Evolutionary conservation across 2,113 vertebrate genomes (phyloP), one percentile per base, ranked within the genome.

Genomic region (Apeltes quadracus): DNA sequence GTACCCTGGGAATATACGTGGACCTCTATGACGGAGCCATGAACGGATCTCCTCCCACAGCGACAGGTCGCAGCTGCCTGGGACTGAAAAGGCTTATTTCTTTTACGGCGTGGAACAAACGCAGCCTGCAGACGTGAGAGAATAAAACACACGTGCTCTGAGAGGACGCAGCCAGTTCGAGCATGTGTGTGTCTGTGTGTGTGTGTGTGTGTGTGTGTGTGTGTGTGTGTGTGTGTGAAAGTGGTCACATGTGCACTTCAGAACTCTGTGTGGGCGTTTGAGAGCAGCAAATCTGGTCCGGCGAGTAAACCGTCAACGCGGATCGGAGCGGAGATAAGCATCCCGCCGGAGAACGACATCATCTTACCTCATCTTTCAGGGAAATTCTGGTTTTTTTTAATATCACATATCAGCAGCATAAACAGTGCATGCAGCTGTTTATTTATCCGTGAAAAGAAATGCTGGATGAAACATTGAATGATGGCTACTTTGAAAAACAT

Each of bases 241-340:
- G 79, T 61, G 62, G 27, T 69, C 68, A 71, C 78, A 76, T 22
- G n/a, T 53, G 69, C 57, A 56, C 20, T 67, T 56, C n/a, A 75
- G 70, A 72, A 57, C 55, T 69, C 43, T 44, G 76, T n/a, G 70
- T 84, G 79, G 61, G 83, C n/a, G 76, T 76, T 64, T 57, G 11
- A 68, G 44, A 87, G 72, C 62, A 75, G 86, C 88, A 84, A 87
- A 84, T 85, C 91, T 67, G 78, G 91, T 88, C 29, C 10, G 69
- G 76, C 85, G 46, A 84, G 89, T 89, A 82, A 91, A 91, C 90
- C 16, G 87, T 57, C 85, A 72, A 64, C 57, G 41, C 46, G 2
- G 61, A 62, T 39, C 23, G 2, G 54, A 78, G 61, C 55, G 63
- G 64, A 84, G 50, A 23, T 25, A 23, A 53, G 69, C 70, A 76